Conservation (phyloP, 2,113 vertebrate species). For the Otis tarda region DNA sequence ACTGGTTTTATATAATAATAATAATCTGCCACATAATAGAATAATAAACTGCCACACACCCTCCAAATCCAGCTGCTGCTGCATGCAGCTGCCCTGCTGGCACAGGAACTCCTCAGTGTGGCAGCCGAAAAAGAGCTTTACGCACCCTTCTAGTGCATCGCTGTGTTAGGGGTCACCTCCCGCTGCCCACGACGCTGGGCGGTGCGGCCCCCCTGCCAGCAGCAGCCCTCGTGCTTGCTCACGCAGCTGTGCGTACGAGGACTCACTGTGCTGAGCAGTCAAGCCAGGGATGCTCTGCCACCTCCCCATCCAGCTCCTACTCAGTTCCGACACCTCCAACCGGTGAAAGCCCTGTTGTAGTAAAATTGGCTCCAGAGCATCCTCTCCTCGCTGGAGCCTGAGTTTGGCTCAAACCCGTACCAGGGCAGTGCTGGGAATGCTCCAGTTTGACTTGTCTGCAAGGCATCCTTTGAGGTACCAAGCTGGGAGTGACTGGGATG, state of each 20-base stretch:
- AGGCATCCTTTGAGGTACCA: not conserved
- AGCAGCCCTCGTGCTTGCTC: not conserved
- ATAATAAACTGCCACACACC: no score
- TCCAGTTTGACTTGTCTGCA: not conserved
- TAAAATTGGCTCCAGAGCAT: not conserved
- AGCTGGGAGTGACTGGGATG: not conserved
- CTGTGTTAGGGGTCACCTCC: not conserved
- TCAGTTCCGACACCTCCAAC: not conserved
- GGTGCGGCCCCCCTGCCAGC: no score
- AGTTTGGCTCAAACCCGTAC: not conserved
- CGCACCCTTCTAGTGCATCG: not conserved
- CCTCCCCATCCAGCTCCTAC: not conserved
- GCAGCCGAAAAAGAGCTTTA: not conserved
- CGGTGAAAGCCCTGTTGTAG: not conserved
- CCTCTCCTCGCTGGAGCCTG: not conserved
- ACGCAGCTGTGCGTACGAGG: accelerated
- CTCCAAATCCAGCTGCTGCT: not conserved
- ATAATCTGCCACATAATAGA: no score
- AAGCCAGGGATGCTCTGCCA: not conserved
- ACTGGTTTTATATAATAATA: no score
- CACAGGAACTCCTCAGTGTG: not conserved
- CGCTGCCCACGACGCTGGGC: accelerated
- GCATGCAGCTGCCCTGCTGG: not conserved
- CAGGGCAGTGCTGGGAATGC: not conserved
- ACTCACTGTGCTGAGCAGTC: not conserved